These are phyloP conservation scores for Perccottus glenii DNA, from an alignment of 2,113 vertebrate genomes.

Conservation along the genomic window DNA sequence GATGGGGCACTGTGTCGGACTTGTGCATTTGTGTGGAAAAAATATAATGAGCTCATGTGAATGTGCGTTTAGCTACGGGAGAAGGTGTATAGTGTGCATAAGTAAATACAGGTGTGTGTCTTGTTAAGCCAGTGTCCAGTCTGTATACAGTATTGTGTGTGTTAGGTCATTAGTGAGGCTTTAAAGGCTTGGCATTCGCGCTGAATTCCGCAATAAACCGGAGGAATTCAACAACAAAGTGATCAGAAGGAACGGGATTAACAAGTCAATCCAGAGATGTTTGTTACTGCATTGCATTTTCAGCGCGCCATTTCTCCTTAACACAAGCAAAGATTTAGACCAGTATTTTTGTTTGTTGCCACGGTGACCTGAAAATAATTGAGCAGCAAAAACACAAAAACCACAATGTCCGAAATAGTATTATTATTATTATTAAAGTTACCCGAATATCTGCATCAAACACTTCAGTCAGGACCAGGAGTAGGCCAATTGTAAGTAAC, in stretches of 20 bases:
- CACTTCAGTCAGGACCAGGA: too few relatives aligned
- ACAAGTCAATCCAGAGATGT: conserved; percentile 43
- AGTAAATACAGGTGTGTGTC: conserved; percentile 43
- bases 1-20: conserved; percentile 41
- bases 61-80: conserved; percentile 19
- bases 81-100: conserved; percentile 17
- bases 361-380: neutral
- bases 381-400: neutral
- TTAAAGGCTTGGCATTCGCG: conserved; percentile 55
- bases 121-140: conserved; percentile 40
- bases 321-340: conserved; percentile 25
- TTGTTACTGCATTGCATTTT: conserved; percentile 24
- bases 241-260: conserved; percentile 39
- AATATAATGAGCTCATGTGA: conserved; percentile 60
- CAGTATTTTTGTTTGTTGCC: neutral
- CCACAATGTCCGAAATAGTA: too few relatives aligned
- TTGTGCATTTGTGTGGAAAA: conserved; percentile 36
- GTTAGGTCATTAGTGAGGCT: conserved; percentile 64
- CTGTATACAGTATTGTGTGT: conserved; percentile 30
- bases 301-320: conserved; percentile 22
- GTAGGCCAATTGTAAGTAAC: too few relatives aligned
- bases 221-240: conserved; percentile 59
- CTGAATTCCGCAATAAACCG: conserved; percentile 62
- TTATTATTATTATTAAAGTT: too few relatives aligned
- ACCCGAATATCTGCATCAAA: too few relatives aligned